Base-by-base conservation (phyloP, 1,140 invertebrate genomes). In the Cherax destructor region DNA sequence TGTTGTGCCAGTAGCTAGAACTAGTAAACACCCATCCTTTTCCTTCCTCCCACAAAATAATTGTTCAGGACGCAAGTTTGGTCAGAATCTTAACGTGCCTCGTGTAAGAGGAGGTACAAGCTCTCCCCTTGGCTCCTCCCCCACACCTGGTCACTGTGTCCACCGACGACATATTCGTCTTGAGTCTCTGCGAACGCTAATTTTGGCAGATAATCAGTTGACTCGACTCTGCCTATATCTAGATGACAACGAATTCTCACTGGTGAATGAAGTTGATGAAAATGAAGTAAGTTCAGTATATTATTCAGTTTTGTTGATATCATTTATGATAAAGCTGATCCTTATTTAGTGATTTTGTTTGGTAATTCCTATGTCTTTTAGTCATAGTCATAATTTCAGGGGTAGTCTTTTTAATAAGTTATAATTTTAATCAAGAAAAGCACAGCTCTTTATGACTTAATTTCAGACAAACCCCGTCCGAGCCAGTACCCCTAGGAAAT, bases 161-260 rank as follows among this genome's bases (percentile, higher is more conserved):
- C 98, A 99, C 93, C 95, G 98, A 41, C 95, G 97, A 18, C 98
- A 99, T 94, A 94, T 97, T 74, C 95, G 97, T 30, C 95, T 98
- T 4, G 97, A 98, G 93, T 97, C 96, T 93, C 94, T 98, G 52
- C 95, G 97, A 52, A 98, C 97, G 0, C 94, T 99, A 86, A 96
- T 99, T 30, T 94, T 99, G 9, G 97, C 98, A 0, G 97, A 98
- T 94, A 99, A 99, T 95, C 94, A 96, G 86, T 94, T 99, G 9
- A 96, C 95, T 1, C 72, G 88, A 24, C 88, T 93, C 41, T 41
- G 69, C 50, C 88, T 93, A 13, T 91, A 93, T 76, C 52, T 93
- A 65, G 92, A 93, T 74, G 91, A 92, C 24, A 86, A 84, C 30
- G 91, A 93, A 59, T 86, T 86, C 61, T 83, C 86, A 41, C 18